Evolutionary conservation across 2,797 vertebrate genomes (phyloP).

Genomic region (Dromococcyx pavoninus): DNA sequence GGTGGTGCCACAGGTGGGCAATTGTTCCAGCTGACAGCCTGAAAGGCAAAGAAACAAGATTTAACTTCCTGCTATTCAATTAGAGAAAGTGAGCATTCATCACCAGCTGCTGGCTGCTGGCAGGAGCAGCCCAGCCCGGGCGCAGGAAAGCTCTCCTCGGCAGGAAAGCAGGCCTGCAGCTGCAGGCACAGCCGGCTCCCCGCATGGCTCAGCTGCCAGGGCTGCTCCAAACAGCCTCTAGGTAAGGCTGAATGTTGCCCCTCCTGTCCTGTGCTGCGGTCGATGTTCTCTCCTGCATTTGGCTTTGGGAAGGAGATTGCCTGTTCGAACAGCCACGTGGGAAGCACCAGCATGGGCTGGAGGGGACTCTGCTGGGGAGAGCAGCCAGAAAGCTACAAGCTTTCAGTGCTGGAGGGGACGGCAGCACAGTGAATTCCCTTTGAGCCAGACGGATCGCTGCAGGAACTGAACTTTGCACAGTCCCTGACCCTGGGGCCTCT

Average conservation of each 20-base stretch:
- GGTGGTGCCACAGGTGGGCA: conserved; percentile 60
- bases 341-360: neutral
- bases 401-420: rapidly evolving
- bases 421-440: neutral
- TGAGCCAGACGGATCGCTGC: rapidly evolving
- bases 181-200: neutral
- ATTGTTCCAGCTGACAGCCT: conserved; percentile 55
- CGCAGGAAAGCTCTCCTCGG: neutral
- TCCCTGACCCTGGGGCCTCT: neutral
- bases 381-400: neutral
- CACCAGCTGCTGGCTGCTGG: conserved; percentile 51
- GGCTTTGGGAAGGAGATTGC: neutral
- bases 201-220: rapidly evolving
- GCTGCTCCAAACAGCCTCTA: rapidly evolving
- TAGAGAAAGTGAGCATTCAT: conserved; percentile 51
- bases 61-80: conserved; percentile 62
- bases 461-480: neutral
- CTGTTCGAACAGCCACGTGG: neutral
- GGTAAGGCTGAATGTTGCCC: neutral
- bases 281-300: rapidly evolving
- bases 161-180: neutral
- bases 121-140: neutral
- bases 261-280: neutral
- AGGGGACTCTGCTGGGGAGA: rapidly evolving
- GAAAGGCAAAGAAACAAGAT: conserved; percentile 23